Evolutionary conservation across 2,888 invertebrate species (phyloP).

Genomic region (Rhingia rostrata): DNA sequence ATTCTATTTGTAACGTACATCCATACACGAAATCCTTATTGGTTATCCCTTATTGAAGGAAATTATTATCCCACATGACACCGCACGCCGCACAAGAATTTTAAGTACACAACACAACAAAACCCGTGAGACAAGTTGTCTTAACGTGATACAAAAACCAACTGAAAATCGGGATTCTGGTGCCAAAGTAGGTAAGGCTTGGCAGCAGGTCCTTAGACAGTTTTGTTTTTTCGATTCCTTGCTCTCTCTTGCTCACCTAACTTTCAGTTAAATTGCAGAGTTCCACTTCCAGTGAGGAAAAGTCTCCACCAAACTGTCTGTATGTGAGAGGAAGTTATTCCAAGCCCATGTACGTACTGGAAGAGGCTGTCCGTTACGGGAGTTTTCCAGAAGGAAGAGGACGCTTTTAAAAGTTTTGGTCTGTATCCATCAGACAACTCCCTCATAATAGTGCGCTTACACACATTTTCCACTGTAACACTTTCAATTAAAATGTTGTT

Average conservation of each 20-base stretch:
- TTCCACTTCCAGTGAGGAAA: slow-evolving; percentile 44
- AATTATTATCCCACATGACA: slow-evolving; percentile 55
- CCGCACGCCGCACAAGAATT: slow-evolving; percentile 45
- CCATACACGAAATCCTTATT: slow-evolving; percentile 53
- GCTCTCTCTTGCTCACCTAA: slow-evolving; percentile 13
- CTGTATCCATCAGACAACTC: slow-evolving; percentile 65
- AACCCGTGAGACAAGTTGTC: slow-evolving; percentile 67
- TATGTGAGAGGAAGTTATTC: slow-evolving; percentile 34
- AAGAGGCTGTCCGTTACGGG: slow-evolving; percentile 11
- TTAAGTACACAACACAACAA: slow-evolving; percentile 11
- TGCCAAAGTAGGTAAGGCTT: slow-evolving; percentile 73
- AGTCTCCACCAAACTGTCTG: slow-evolving; percentile 62
- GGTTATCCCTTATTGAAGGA: slow-evolving; percentile 46
- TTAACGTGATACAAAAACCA: slow-evolving; percentile 72
- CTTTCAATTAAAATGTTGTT: slow-evolving; percentile 54
- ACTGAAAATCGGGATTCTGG: slow-evolving; percentile 67
- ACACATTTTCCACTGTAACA: slow-evolving; percentile 61
- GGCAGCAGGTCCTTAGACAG: slow-evolving; percentile 49
- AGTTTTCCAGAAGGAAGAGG: slow-evolving; percentile 14
- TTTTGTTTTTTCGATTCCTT: background rate
- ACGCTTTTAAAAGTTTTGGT: slow-evolving; percentile 56
- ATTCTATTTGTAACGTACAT: slow-evolving; percentile 28
- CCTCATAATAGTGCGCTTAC: slow-evolving; percentile 53
- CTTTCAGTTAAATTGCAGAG: slow-evolving; percentile 10
- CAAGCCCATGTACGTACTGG: slow-evolving; percentile 28